These are phyloP conservation scores for Trichomalopsis sarcophagae DNA, from an alignment of 1,140 invertebrate species.

Conservation along the genomic window DNA sequence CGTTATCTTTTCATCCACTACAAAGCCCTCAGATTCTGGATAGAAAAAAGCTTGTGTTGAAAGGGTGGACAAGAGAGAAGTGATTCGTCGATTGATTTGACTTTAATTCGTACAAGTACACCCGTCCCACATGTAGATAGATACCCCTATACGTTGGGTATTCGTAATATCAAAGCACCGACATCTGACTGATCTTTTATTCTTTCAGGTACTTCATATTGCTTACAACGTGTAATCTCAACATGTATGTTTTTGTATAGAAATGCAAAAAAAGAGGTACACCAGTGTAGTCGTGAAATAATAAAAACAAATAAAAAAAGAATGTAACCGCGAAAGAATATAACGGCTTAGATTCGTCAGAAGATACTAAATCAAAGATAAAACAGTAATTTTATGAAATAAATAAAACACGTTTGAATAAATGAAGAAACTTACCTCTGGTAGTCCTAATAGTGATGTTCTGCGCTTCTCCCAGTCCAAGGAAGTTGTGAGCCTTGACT, in stretches of 20 bases:
- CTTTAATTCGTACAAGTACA: conserved; percentile 24
- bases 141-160: neutral
- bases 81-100: conserved; percentile 28
- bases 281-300: neutral
- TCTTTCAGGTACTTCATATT: neutral
- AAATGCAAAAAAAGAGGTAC: neutral
- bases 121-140: neutral
- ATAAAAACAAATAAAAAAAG: conserved; percentile 19
- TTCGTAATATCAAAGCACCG: neutral
- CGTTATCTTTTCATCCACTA: conserved; percentile 67
- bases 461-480: conserved; percentile 86
- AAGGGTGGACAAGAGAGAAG: conserved; percentile 30
- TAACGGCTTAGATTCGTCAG: neutral
- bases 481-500: conserved; percentile 87
- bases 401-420: neutral
- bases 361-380: conserved; percentile 5
- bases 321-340: neutral
- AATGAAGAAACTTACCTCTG: conserved; percentile 82
- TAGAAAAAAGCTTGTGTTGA: conserved; percentile 66
- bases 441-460: conserved; percentile 87
- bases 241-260: conserved; percentile 13
- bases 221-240: neutral
- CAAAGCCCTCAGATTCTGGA: conserved; percentile 70
- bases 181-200: conserved; percentile 2
- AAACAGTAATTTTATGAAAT: conserved; percentile 9